Conservation (phyloP, 2,888 invertebrate species). For the Hyposoter dolosus region DNA sequence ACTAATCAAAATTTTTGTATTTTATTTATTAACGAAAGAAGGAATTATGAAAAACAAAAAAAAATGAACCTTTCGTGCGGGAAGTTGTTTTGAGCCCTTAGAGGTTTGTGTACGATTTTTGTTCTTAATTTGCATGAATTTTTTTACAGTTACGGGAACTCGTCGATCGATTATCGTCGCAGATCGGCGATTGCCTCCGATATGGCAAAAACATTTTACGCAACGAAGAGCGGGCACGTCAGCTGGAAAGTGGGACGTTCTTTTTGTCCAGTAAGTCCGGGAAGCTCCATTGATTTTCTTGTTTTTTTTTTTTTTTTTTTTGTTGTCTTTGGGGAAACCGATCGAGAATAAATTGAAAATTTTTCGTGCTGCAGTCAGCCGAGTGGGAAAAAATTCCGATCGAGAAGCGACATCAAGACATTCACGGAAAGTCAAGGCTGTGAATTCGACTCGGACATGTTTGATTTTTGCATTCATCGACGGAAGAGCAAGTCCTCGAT, state of each 20-base stretch:
- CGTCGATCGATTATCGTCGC: conserved; percentile 88
- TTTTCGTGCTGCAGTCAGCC: conserved; percentile 84
- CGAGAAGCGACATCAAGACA: conserved; percentile 86
- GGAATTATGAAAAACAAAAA: neutral
- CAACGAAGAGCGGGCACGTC: conserved; percentile 89
- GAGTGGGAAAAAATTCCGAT: conserved; percentile 87
- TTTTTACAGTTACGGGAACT: conserved; percentile 75
- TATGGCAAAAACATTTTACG: conserved; percentile 93
- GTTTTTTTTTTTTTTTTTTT: neutral
- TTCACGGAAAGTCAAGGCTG: conserved; percentile 85
- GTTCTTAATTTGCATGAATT: neutral
- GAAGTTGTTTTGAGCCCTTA: neutral
- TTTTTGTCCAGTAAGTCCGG: conserved; percentile 88
- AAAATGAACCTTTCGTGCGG: neutral
- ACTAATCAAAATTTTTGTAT: neutral
- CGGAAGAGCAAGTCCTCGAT: conserved; percentile 77
- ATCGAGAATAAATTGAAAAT: neutral
- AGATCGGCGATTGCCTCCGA: conserved; percentile 90
- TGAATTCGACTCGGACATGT: conserved; percentile 86
- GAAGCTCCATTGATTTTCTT: neutral
- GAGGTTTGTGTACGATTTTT: neutral
- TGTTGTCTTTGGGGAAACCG: neutral
- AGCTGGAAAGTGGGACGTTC: conserved; percentile 93
- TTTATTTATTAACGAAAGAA: neutral
- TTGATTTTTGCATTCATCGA: conserved; percentile 87